These are phyloP conservation scores for Chascanopsetta lugubris DNA, from an alignment of 2,113 vertebrate species.

Conservation along the genomic window DNA sequence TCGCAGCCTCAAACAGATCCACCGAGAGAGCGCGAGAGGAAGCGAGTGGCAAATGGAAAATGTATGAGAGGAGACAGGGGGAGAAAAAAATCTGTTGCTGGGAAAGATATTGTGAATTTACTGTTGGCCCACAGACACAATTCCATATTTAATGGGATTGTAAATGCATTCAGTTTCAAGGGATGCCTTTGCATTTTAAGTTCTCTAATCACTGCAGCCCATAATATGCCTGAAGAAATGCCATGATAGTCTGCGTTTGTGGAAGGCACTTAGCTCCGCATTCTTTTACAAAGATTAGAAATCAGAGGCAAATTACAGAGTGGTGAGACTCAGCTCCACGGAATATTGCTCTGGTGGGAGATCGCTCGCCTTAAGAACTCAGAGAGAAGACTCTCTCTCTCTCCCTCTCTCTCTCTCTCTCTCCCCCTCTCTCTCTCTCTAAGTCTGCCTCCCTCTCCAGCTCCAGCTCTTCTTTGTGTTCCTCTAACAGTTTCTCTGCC, in stretches of 20 bases:
- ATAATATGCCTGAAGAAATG: conserved; percentile 79
- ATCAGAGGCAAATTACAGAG: conserved; percentile 74
- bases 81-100: conserved; percentile 61
- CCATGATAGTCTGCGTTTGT: conserved; percentile 68
- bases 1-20: conserved; percentile 68
- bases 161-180: conserved; percentile 82
- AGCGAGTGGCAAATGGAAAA: conserved; percentile 60
- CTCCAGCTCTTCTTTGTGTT: conserved; percentile 6
- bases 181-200: conserved; percentile 79
- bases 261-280: conserved; percentile 70
- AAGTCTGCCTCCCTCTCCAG: not conserved
- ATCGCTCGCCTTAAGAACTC: conserved; percentile 64
- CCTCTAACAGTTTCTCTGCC: conserved; percentile 8
- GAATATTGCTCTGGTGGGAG: conserved; percentile 70
- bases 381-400: conserved; percentile 39
- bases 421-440: conserved; percentile 4
- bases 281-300: conserved; percentile 78
- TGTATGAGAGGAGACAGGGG: conserved; percentile 38
- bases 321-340: conserved; percentile 61
- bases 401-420: conserved; percentile 1
- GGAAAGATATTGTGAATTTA: conserved; percentile 78
- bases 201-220: conserved; percentile 80
- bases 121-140: conserved; percentile 82
- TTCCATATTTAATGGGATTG: conserved; percentile 84
- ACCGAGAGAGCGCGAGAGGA: conserved; percentile 53